Conservation (phyloP, 2,797 vertebrate species). For the Valencia hispanica region DNA sequence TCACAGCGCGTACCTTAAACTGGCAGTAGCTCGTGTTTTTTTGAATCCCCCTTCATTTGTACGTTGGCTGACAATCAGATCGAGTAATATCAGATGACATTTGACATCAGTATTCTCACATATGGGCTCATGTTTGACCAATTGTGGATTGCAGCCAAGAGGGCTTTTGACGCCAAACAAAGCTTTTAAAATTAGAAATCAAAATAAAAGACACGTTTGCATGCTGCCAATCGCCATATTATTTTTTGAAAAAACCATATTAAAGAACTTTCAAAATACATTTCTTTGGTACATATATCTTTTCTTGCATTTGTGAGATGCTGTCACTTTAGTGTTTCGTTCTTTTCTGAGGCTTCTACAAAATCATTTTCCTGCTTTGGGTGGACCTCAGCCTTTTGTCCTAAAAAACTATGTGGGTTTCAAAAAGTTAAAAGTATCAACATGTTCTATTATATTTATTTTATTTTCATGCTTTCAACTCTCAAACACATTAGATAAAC, state of each 20-base stretch:
- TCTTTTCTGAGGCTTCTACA: background rate
- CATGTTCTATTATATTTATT: background rate
- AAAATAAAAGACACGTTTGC: background rate
- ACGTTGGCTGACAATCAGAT: background rate
- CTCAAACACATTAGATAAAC: background rate
- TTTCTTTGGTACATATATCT: background rate
- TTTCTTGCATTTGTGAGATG: background rate
- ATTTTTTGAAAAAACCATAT: background rate
- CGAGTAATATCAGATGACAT: background rate
- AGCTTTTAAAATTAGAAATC: background rate
- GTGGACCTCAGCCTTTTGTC: background rate
- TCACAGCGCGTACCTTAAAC: slow-evolving; percentile 7
- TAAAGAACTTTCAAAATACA: background rate
- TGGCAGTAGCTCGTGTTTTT: background rate
- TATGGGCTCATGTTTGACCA: background rate
- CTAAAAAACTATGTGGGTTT: background rate
- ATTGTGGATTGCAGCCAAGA: background rate
- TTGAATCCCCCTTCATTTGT: background rate
- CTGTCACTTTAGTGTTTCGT: background rate
- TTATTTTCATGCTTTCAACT: background rate
- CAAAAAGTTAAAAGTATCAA: background rate
- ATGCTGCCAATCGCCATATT: background rate
- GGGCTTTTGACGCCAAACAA: background rate
- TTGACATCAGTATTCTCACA: background rate
- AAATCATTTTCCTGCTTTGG: background rate